Percentiles rank a stretch among this genome's conserved stretches.
phyloP scores from a whole-genome alignment of 2,888 invertebrate species.

The Polyommatus icarus region DNA sequence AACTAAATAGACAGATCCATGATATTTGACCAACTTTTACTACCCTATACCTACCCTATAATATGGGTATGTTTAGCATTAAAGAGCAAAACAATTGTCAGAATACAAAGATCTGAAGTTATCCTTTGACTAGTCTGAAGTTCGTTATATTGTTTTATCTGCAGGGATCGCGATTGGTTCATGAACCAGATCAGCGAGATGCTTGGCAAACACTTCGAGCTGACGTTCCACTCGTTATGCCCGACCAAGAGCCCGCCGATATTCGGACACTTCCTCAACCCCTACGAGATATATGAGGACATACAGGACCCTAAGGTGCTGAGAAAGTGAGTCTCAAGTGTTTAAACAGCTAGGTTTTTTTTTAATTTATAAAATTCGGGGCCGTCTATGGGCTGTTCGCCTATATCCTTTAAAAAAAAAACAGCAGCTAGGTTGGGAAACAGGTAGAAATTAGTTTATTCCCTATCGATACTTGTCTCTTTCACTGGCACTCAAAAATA shows the following conservation, averaged over 20 bases:
- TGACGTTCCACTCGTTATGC: conserved; percentile 89
- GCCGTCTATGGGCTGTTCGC: too few species aligned
- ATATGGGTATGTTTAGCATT: too few species aligned
- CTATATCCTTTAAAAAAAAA: too few species aligned
- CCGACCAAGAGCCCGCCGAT: conserved; percentile 85
- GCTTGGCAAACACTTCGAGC: conserved; percentile 89
- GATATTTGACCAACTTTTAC: too few species aligned
- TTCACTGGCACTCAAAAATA: too few species aligned
- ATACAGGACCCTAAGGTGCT: conserved; percentile 81
- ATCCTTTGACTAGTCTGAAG: not conserved
- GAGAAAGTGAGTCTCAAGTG: conserved; percentile 54
- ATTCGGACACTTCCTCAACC: conserved; percentile 91
- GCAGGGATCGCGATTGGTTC: conserved; percentile 89
- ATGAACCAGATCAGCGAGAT: conserved; percentile 84
- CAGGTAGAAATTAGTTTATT: too few species aligned
- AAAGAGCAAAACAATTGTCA: not conserved
- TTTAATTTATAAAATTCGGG: too few species aligned
- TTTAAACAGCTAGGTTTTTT: too few species aligned
- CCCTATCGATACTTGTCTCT: too few species aligned
- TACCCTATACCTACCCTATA: too few species aligned
- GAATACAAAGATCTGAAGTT: not conserved
- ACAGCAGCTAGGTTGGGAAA: too few species aligned
- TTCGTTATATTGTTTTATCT: conserved; percentile 36
- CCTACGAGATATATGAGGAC: conserved; percentile 89
- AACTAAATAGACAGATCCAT: too few species aligned